phyloP scores from a whole-genome alignment of 1,140 invertebrate species.

The Caerostris extrusa region DNA sequence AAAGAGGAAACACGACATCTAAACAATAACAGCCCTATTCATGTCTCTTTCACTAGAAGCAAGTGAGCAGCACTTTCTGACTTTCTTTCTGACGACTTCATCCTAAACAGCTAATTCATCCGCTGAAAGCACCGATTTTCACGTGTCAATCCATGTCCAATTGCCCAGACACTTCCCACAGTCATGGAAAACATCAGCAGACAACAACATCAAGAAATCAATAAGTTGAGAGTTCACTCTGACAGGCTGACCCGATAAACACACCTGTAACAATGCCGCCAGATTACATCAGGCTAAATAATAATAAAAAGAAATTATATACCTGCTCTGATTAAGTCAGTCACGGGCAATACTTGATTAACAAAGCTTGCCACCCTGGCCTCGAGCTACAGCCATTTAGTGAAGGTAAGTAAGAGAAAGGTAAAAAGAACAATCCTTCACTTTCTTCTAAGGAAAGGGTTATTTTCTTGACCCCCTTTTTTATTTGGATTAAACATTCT shows the following conservation, averaged over 20 bases:
- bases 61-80: not conserved
- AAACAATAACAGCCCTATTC: no score
- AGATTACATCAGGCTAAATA: constrained; percentile 39
- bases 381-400: not conserved
- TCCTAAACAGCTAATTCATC: not conserved
- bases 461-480: constrained; percentile 10
- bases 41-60: no score
- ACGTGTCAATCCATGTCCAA: not conserved
- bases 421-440: not conserved
- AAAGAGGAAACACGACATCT: no score
- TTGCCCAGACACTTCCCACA: not conserved
- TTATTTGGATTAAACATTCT: not conserved
- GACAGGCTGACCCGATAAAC: constrained; percentile 51
- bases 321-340: constrained; percentile 52
- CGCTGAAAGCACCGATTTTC: not conserved
- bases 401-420: not conserved
- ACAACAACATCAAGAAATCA: constrained; percentile 2
- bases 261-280: constrained; percentile 43
- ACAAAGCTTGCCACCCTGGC: constrained; percentile 41
- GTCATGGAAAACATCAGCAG: no score
- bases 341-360: constrained; percentile 55
- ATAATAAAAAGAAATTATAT: constrained; percentile 1
- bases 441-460: not conserved
- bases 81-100: not conserved
- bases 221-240: not conserved